Conservation (phyloP, 2,888 invertebrate species). For the Drosophila demipolita region DNA sequence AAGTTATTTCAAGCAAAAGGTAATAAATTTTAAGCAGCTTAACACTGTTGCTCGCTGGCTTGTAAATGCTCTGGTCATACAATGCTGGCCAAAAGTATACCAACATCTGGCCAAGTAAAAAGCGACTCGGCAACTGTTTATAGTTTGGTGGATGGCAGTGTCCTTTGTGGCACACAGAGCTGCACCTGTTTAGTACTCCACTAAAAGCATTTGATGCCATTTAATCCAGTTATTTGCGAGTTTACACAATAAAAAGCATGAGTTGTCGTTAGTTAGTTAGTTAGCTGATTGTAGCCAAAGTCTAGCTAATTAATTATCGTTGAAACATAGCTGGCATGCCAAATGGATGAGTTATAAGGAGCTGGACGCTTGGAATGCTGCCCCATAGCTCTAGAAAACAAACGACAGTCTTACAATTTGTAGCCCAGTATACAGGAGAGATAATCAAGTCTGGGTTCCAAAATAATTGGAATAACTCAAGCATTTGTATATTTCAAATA, state of each 20-base stretch:
- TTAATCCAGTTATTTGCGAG: slow-evolving; percentile 80
- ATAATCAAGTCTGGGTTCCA: slow-evolving; percentile 3
- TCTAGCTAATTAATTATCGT: slow-evolving; percentile 75
- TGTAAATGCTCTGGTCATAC: slow-evolving; percentile 69
- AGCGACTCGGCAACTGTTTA: slow-evolving; percentile 31
- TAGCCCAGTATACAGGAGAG: not conserved
- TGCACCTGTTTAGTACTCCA: slow-evolving; percentile 75
- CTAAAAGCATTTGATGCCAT: slow-evolving; percentile 79
- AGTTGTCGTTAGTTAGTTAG: slow-evolving; percentile 55
- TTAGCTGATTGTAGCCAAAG: slow-evolving; percentile 61
- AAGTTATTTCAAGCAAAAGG: slow-evolving; percentile 81
- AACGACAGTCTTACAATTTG: slow-evolving; percentile 15
- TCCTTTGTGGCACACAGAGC: slow-evolving; percentile 23
- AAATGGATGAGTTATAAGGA: slow-evolving; percentile 52
- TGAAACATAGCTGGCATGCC: slow-evolving; percentile 57
- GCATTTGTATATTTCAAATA: slow-evolving; percentile 19
- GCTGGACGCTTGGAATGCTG: slow-evolving; percentile 24
- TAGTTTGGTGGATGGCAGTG: slow-evolving; percentile 37
- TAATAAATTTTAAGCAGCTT: slow-evolving; percentile 82
- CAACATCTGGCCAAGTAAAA: slow-evolving; percentile 32
- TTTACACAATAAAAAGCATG: slow-evolving; percentile 78
- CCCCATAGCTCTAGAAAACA: slow-evolving; percentile 7
- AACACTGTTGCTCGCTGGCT: slow-evolving; percentile 79
- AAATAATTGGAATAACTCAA: slow-evolving; percentile 21
- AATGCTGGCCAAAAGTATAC: slow-evolving; percentile 49